Base-by-base conservation (phyloP, 2,797 vertebrate genomes). In the Pterois miles region DNA sequence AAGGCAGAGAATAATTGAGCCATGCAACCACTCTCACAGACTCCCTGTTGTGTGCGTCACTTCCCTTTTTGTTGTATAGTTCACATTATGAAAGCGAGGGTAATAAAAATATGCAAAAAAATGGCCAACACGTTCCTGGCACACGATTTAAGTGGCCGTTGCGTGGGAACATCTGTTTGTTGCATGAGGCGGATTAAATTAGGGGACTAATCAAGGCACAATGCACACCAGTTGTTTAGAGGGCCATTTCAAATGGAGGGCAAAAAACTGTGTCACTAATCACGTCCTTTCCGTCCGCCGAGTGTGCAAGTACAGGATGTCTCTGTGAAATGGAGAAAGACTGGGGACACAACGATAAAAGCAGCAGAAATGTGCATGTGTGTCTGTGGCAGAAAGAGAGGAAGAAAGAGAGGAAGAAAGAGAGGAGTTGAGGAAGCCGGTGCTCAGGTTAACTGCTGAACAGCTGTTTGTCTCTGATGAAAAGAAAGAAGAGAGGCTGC, bases 401-500 rank as follows among this genome's bases (percentile, higher is more conserved):
- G n/a, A n/a, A n/a, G n/a, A n/a, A n/a, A n/a, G n/a, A 4, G 52
- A 58, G 16, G 48, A 36, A 29, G 53, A 69, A 29, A 65, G 52
- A 72, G 56, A 69, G 63, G 56, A 31, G 43, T n/a, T 58, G 13
- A 64, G 20, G 58, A 31, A 64, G 46, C 22, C 13, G 23, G 36
- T 22, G 75, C 33, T 77, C 85, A 86, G 78, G 57, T 36, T 52
- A 66, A 74, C 70, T 65, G 79, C 53, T 12, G 57, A 86, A 86
- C 83, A 93, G 88, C 86, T 87, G 88, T 78, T 90, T 60, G 58
- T 29, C 38, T 52, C 20, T 8, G 46, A 79, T 69, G 72, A 76
- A 71, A 77, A 74, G 72, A 63, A 58, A 68, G 52, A 54, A 76
- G 18, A 23, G 34, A 65, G 31, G 25, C 31, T 11, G 16, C 14